phyloP scores from a whole-genome alignment of 2,797 vertebrate genomes.

The Poecilia wingei region DNA sequence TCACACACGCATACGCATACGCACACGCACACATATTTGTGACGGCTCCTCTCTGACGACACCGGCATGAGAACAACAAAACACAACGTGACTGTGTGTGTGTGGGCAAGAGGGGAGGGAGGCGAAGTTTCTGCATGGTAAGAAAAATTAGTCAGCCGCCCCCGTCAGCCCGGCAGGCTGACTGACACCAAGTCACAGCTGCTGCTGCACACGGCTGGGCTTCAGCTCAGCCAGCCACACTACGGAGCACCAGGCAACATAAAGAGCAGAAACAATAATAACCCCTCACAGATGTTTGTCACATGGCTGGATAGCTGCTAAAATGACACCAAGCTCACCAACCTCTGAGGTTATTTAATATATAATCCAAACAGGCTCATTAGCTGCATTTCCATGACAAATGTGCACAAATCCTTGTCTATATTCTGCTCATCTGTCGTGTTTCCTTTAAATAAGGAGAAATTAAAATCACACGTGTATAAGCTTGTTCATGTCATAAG shows the following conservation, averaged over 20 bases:
- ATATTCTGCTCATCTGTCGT: too few species aligned
- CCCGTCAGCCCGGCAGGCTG: conserved; percentile 54
- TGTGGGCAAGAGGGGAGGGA: conserved; percentile 39
- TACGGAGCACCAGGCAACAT: conserved; percentile 14
- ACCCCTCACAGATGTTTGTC: conserved; percentile 52
- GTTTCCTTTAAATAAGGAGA: too few species aligned
- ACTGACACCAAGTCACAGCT: conserved; percentile 58
- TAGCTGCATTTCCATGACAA: too few species aligned
- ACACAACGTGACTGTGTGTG: conserved; percentile 50
- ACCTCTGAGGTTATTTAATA: conserved; percentile 26
- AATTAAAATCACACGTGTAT: too few species aligned
- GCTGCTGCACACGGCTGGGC: conserved; percentile 22
- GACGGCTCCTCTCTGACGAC: conserved; percentile 23
- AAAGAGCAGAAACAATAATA: conserved; percentile 7
- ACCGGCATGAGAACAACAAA: conserved; percentile 42
- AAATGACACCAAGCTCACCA: conserved; percentile 44
- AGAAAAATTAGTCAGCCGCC: conserved; percentile 70
- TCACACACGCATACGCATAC: too few species aligned
- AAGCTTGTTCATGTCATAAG: too few species aligned
- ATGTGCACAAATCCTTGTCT: too few species aligned
- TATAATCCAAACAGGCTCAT: background rate
- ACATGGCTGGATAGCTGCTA: conserved; percentile 19
- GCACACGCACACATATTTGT: background rate
- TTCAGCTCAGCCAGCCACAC: conserved; percentile 43
- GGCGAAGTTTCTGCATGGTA: conserved; percentile 58